These are phyloP conservation scores for Isurus oxyrinchus DNA, from an alignment of 2,113 vertebrate species.

Conservation along the genomic window DNA sequence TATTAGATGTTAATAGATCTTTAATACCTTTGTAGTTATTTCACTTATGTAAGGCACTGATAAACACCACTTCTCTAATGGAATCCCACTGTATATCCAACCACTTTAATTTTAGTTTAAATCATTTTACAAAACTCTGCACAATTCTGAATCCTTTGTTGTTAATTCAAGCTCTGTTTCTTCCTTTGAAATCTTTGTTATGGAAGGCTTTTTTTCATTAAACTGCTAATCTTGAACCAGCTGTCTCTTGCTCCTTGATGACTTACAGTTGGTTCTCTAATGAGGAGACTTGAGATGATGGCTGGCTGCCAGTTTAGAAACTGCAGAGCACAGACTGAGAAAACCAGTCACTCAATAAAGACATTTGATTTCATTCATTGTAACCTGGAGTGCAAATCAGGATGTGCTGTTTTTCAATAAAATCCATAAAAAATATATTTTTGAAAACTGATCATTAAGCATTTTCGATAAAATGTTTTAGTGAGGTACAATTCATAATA, in stretches of 20 bases:
- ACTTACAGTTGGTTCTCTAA: slow-evolving; percentile 36
- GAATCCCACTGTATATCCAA: background rate
- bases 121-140: background rate
- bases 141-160: background rate
- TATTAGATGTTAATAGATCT: background rate
- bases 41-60: background rate
- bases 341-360: too few relatives aligned
- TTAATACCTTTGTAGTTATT: background rate
- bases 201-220: slow-evolving; percentile 15
- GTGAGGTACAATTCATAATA: background rate
- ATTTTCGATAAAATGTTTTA: background rate
- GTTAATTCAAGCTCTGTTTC: slow-evolving; percentile 4
- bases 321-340: background rate
- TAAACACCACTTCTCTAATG: background rate
- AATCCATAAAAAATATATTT: background rate
- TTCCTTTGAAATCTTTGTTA: slow-evolving; percentile 25
- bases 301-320: background rate
- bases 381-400: background rate
- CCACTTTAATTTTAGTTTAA: background rate
- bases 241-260: slow-evolving; percentile 34
- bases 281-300: slow-evolving; percentile 33
- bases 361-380: background rate
- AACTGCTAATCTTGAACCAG: slow-evolving; percentile 4
- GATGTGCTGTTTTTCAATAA: background rate
- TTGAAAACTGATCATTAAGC: background rate